These are phyloP conservation scores for Grammomys dolichurus DNA, from an alignment of 2,113 vertebrate genomes.

Conservation along the genomic window DNA sequence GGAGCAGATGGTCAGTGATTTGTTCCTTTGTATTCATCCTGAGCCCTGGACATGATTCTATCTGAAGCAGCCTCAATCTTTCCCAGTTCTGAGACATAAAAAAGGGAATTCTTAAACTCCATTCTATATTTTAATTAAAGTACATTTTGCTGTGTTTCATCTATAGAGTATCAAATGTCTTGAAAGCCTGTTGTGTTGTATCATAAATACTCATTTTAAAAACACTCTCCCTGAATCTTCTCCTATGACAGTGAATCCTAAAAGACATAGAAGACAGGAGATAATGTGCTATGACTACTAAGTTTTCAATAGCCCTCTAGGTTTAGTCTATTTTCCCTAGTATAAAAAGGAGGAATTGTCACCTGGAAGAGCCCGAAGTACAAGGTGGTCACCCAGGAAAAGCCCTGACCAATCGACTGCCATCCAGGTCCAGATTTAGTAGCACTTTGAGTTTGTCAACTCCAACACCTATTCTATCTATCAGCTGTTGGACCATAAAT, in stretches of 20 bases:
- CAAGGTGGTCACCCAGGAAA: too few relatives aligned
- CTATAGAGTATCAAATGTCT: not conserved
- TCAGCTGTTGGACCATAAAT: too few relatives aligned
- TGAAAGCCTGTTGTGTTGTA: not conserved
- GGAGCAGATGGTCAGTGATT: not conserved
- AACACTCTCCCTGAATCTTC: not conserved
- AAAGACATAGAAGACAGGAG: not conserved
- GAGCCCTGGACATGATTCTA: not conserved
- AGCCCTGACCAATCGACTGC: too few relatives aligned
- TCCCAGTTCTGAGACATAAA: not conserved
- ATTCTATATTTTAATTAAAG: not conserved
- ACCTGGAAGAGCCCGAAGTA: too few relatives aligned
- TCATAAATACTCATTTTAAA: constrained; percentile 1
- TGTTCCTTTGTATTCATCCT: not conserved
- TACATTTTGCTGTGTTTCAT: not conserved
- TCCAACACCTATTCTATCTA: too few relatives aligned
- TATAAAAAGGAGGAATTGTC: not conserved
- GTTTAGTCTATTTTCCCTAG: not conserved
- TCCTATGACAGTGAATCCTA: not conserved
- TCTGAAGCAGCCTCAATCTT: not conserved
- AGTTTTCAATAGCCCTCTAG: not conserved
- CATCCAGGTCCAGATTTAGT: too few relatives aligned
- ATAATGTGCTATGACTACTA: rapidly evolving
- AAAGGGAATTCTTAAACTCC: not conserved
- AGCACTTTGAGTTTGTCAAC: too few relatives aligned